Evolutionary conservation across 2,888 invertebrate genomes (phyloP).

Genomic region (Cryptus viduatorius): DNA sequence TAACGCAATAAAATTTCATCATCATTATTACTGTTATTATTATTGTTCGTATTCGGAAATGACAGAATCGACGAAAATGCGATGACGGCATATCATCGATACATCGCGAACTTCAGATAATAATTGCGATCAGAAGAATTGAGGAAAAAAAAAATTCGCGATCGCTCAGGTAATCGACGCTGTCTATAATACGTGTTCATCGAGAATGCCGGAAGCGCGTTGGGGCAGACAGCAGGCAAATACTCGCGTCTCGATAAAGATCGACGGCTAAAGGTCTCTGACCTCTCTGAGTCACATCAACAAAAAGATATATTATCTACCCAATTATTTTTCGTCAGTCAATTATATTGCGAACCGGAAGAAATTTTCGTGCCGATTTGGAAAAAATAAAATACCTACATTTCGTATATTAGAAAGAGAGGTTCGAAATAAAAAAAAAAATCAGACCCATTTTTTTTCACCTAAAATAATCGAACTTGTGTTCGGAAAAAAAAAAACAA

Average conservation of each 20-base stretch:
- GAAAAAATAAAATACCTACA: not conserved
- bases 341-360: not conserved
- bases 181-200: slow-evolving; percentile 13
- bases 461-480: too few relatives aligned
- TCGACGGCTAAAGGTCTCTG: not conserved
- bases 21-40: not conserved
- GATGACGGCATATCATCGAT: slow-evolving; percentile 26
- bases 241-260: not conserved
- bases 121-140: not conserved
- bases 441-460: too few relatives aligned
- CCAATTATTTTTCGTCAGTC: slow-evolving; percentile 4
- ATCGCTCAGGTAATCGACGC: not conserved
- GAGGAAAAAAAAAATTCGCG: slow-evolving; percentile 35
- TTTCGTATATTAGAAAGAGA: not conserved
- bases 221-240: not conserved
- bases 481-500: too few relatives aligned
- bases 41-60: not conserved
- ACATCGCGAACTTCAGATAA: slow-evolving; percentile 27
- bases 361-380: not conserved
- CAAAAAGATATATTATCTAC: not conserved
- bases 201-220: slow-evolving; percentile 11
- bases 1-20: not conserved
- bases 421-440: too few relatives aligned
- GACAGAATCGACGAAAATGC: not conserved
- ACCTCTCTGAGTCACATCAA: slow-evolving; percentile 15